These are phyloP conservation scores for Tenthredo notha DNA, from an alignment of 2,888 invertebrate genomes.

Conservation along the genomic window DNA sequence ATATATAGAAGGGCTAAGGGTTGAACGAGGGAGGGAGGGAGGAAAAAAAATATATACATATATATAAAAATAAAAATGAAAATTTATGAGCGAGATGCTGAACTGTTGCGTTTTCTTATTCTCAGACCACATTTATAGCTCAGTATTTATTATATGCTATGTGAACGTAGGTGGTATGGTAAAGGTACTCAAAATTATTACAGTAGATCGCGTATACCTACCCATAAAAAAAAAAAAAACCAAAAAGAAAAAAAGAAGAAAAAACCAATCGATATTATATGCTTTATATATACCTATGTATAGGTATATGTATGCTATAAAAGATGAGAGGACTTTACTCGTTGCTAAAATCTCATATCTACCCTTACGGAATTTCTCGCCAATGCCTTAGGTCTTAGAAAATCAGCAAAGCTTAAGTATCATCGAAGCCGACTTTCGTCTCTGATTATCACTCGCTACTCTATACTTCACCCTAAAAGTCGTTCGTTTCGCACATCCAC, in stretches of 20 bases:
- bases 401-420: neutral
- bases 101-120: neutral
- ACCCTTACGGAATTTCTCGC: neutral
- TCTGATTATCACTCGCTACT: neutral
- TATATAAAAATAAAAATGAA: conserved; percentile 10
- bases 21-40: neutral
- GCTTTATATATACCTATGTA: neutral
- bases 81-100: neutral
- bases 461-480: neutral
- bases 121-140: conserved; percentile 5
- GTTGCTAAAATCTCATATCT: neutral
- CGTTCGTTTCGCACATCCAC: conserved; percentile 2
- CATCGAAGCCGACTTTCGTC: neutral
- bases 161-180: neutral
- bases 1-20: neutral
- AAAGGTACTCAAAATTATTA: neutral
- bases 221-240: neutral
- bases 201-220: neutral
- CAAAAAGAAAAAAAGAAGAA: neutral
- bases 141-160: neutral
- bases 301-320: neutral
- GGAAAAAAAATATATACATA: conserved; percentile 12
- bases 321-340: neutral
- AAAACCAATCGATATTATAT: neutral
- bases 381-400: neutral